These are phyloP conservation scores for Epinephelus lanceolatus DNA, from an alignment of 2,113 vertebrate genomes.

Conservation along the genomic window DNA sequence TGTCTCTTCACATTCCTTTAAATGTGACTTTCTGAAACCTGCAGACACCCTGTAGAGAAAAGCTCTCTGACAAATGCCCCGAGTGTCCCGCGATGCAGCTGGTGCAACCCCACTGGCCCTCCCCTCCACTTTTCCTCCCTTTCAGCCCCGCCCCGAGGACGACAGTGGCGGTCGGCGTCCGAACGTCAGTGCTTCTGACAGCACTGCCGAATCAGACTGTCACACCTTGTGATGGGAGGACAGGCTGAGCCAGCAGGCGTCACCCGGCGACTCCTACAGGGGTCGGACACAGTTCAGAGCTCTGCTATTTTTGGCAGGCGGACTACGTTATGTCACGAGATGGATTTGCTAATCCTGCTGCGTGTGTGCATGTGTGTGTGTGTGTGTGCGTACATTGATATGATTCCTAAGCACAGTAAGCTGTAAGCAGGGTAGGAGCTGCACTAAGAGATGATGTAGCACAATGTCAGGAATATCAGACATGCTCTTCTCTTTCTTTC, in stretches of 20 bases:
- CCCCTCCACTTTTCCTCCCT: no score
- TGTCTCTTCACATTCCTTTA: conserved; percentile 49
- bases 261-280: conserved; percentile 54
- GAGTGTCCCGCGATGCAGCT: conserved; percentile 54
- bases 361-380: background rate
- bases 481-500: background rate
- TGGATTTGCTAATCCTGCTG: conserved; percentile 71
- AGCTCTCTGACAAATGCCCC: conserved; percentile 18
- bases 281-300: conserved; percentile 72
- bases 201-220: conserved; percentile 44
- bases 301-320: conserved; percentile 78
- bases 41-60: conserved; percentile 46
- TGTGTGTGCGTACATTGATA: conserved; percentile 37
- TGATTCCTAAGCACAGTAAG: conserved; percentile 65
- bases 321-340: conserved; percentile 80
- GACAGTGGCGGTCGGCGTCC: conserved; percentile 6
- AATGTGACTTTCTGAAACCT: conserved; percentile 53
- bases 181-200: conserved; percentile 30
- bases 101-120: conserved; percentile 39
- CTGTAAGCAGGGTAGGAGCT: conserved; percentile 49
- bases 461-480: conserved; percentile 46
- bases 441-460: conserved; percentile 54
- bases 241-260: conserved; percentile 65
- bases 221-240: conserved; percentile 59
- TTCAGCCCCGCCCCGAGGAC: background rate